Base-by-base conservation (phyloP, 35 echinoderm and acorn worm genomes). In the Nesometra sesokonis region DNA sequence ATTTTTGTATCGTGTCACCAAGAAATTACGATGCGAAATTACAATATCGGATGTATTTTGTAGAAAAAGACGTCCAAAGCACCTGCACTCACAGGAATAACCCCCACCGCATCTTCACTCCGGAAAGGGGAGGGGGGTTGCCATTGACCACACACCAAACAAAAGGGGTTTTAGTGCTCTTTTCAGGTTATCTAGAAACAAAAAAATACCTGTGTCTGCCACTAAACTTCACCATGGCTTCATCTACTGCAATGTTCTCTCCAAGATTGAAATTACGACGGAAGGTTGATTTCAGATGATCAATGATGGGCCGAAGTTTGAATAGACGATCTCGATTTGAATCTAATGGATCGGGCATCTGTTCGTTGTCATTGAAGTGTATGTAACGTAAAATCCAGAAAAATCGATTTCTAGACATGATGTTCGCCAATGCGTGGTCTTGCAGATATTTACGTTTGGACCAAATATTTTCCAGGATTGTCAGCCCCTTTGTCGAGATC, bases 191-290 rank as follows among this genome's bases (percentile, higher is more conserved):
- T 43, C 4, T 19, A 67, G 85, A 77, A 87, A 82, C 29, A 91
- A 83, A 77, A 91, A 91, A 30, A 87, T 87, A 32, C 35, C 13
- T 27, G 78, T 81, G 15, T 29, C 37, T 13, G 40, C 78, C 57
- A 46, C 37, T 33, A 87, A 91, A 91, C 13, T 67, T 57, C 13
- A 91, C 52, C 90, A 91, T 91, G 4, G 90, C 90, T 35, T 91
- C 90, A 43, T 91, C 90, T 35, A 37, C 82, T 21, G 90, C 78
- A 13, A 91, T 33, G 5, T 87, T 19, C 34, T 82, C 36, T 29
- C 17, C 5, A 29, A 32, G 78, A 29, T 87, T 91, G 3, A 37
- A 91, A 0, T 87, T 57, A 0, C 15, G 30, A 32, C 21, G 5
- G 35, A 79, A 91, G 38, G 34, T 82, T 0, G 29, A 0, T 30